phyloP scores from a whole-genome alignment of 1,140 invertebrate species.

The Aphis gossypii region DNA sequence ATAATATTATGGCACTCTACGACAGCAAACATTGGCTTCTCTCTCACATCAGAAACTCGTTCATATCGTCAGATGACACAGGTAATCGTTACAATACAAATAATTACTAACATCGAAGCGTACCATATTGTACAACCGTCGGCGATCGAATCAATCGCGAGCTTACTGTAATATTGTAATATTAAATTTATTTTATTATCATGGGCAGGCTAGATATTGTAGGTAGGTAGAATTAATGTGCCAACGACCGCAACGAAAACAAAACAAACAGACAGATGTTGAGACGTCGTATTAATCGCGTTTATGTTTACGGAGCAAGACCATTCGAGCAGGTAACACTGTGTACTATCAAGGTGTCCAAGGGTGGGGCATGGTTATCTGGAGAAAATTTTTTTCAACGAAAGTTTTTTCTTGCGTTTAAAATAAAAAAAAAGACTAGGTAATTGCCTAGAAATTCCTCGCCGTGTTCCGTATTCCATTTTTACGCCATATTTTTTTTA shows the following conservation, averaged over 20 bases:
- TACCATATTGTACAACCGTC: background rate
- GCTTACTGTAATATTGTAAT: background rate
- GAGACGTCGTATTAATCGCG: background rate
- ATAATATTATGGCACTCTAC: constrained; percentile 81
- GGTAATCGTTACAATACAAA: constrained; percentile 66
- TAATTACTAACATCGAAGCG: background rate
- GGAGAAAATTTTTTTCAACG: constrained; percentile 57
- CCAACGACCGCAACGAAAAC: background rate
- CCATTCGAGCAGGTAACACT: constrained; percentile 49
- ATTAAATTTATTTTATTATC: background rate
- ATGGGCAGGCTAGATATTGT: background rate
- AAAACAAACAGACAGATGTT: background rate
- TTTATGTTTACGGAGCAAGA: background rate
- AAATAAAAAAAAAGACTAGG: constrained; percentile 28
- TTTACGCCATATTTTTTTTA: constrained; percentile 23
- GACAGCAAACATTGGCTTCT: constrained; percentile 92
- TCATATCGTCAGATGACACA: constrained; percentile 94
- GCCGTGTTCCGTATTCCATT: background rate
- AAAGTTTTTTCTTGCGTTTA: constrained; percentile 52
- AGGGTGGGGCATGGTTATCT: constrained; percentile 58
- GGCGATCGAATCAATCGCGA: background rate
- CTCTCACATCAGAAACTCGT: constrained; percentile 90
- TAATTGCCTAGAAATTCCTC: constrained; percentile 42
- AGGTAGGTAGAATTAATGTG: background rate
- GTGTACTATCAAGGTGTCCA: constrained; percentile 52